Base-by-base conservation (phyloP, 2,888 invertebrate species). In the Hydrotaea diabolus region DNA sequence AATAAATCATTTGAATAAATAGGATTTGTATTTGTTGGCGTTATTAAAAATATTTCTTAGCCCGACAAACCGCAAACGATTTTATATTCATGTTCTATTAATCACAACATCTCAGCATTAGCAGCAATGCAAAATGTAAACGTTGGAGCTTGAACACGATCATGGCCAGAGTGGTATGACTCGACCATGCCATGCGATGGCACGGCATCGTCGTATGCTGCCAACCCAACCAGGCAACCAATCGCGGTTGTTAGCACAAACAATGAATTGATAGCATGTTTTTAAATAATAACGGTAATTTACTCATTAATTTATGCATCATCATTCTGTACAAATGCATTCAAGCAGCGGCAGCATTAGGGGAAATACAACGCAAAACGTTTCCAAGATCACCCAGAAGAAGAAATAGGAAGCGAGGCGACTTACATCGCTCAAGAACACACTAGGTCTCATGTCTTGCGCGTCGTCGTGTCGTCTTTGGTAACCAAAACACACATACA, bases 1-100 rank as follows among this genome's bases (percentile, higher is more conserved):
- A 49, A 49, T 49, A 49, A 49, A 49, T 49, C 49, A 49, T 49
- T 49, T 49, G 49, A 49, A 49, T 49, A 49, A 49, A 49, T 49
- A 49, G 49, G 15, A n/a, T 49, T 49, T n/a, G 49, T n/a, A 13
- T 4, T 49, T 49, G 49, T 49, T 49, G 15, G 49, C 13, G n/a
- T 49, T 49, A 49, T 49, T 49, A 15, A n/a, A 49, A 49, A 49
- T 49, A 49, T 49, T 15, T 55, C 55, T 55, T 23, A 55, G 11
- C 21, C n/a, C 59, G 26, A 13, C 59, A 66, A 76, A 82, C 81
- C 81, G 62, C 81, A 77, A 31, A 23, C 21, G 43, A 55, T 46
- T 31, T 79, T 46, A 82, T 73, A 82, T 73, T 82, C 77, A 82
- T 82, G 77, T 82, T 82, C 81, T 66, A 77, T 66, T 82, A 77